Evolutionary conservation across 2,797 vertebrate genomes (phyloP), one percentile per base, ranked within the genome.

Genomic region (Notoglanidium macrostoma): DNA sequence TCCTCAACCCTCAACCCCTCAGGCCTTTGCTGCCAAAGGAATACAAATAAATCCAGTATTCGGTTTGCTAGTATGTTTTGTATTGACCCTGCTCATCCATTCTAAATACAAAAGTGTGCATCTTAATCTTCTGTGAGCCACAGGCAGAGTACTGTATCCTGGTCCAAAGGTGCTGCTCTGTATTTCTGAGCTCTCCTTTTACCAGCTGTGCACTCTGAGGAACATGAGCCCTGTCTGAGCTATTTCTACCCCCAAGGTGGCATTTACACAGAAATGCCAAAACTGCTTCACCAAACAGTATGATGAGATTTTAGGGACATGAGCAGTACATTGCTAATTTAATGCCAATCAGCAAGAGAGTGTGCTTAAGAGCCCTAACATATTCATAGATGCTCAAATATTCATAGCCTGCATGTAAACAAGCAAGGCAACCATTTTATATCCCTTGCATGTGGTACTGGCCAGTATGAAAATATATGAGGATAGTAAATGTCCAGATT

Each of bases 381-480:
- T 86, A 65, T 76, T 84, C 79, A 87, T 76, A 51, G 35, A 81
- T 63, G 10, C 29, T 61, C 44, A 83, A 87, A 83, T 83, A 87
- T 74, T 49, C 57, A 87, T 76, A 40, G 32, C 44, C 79, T 82
- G 67, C 26, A 80, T 40, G 86, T 74, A 65, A 87, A 82, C 65
- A 35, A 59, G 23, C 35, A 32, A 49, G 26, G 0, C 63, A 73
- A 19, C 57, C 44, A 40, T 83, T 83, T 87, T 61, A 81, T 35
- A 73, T 83, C 10, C 12, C n/a, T 70, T 72, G n/a, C 23, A 87
- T 63, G 32, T 59, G 11, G 26, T 65, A 72, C 49, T 59, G 65
- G 17, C 19, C 17, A 19, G 46, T 63, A 46, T 35, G 57, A 70
- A 40, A 63, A 59, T 49, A 55, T 76, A 63, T 29, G 40, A 61